Evolutionary conservation across 2,797 vertebrate genomes (phyloP), one percentile per base, ranked within the genome.

Genomic region (Pyrrhura leucotis): DNA sequence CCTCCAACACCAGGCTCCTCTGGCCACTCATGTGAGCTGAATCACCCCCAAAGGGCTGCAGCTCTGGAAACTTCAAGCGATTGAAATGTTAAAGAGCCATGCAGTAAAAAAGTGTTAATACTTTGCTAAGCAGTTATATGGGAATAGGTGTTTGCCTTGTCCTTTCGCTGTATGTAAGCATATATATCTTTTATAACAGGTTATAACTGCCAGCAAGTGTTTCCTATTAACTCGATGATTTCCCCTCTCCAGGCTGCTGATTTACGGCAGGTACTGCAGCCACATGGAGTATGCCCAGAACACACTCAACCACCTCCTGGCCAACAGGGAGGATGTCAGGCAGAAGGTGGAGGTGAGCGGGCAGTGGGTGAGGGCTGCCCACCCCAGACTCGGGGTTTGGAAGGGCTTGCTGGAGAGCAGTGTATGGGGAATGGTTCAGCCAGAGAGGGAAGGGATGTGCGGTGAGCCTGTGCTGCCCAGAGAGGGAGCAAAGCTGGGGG

Each of bases 261-360:
- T 99, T 97, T 99, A 99, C 1, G 99, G 99, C n/a, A 99, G 98
- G 83, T 99, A 99, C 98, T 99, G 99, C 98, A 99, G 99, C 97
- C 99, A 98, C 97, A 99, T 99, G 99, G 99, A 99, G 44, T 98
- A 98, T 0, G 99, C 99, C 39, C 99, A 99, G 98, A 99, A 98
- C 96, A 99, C 99, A 1, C 98, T 99, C 96, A 99, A 99, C 88
- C 99, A 99, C 74, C 98, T 99, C 67, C 98, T 99, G 1, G 98
- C 98, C 79, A 98, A 98, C 54, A 97, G 99, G 29, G 99, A 99
- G 63, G 99, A 99, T 2, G 98, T 99, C 71, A 97, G 98, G 95
- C 98, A 98, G 94, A 99, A 99, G 98, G 99, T 99, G 8, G 99
- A 99, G 99, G 99, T 99, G 98, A 97, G 88, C 0, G 0, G 26